Evolutionary conservation across 1,140 invertebrate species (phyloP).

Genomic region (Drosophila mayri): DNA sequence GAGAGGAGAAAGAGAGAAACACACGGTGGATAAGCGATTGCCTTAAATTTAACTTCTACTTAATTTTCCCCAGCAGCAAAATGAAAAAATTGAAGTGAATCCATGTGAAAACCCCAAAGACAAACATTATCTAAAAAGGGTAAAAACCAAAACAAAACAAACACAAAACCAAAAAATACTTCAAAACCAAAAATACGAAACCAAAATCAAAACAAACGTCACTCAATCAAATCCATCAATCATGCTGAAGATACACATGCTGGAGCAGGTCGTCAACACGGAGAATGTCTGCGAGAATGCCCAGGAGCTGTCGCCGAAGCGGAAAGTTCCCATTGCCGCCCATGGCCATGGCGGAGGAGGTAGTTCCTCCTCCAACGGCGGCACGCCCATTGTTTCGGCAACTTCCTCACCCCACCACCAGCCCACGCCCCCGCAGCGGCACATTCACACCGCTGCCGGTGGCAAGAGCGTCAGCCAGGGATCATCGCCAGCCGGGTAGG

Average conservation of each 20-base stretch:
- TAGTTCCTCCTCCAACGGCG: conserved; percentile 63
- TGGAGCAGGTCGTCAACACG: conserved; percentile 75
- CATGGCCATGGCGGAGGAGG: conserved; percentile 32
- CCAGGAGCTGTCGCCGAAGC: conserved; percentile 70
- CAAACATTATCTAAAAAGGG: conserved; percentile 18
- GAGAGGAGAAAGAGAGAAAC: not conserved
- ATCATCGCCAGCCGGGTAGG: conserved; percentile 81
- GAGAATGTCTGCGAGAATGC: conserved; percentile 69
- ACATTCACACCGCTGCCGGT: conserved; percentile 55
- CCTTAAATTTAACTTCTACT: conserved; percentile 11
- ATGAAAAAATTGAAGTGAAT: conserved; percentile 43
- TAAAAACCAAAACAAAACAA: conserved; percentile 47
- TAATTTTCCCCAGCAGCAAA: conserved; percentile 18
- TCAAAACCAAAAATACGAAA: conserved; percentile 61
- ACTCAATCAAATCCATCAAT: conserved; percentile 61
- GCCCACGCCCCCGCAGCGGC: conserved; percentile 71
- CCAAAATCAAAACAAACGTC: conserved; percentile 62
- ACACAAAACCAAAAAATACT: conserved; percentile 37
- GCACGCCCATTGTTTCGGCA: conserved; percentile 73
- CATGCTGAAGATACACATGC: conserved; percentile 83
- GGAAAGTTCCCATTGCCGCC: conserved; percentile 49
- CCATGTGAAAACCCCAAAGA: conserved; percentile 30
- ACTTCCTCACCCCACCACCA: conserved; percentile 78
- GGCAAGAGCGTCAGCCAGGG: conserved; percentile 74
- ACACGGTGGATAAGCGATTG: conserved; percentile 37